A percentile compares a stretch with the other conserved stretches of the same genome.
These are phyloP conservation scores for Polyommatus iphigenia DNA, from an alignment of 2,888 invertebrate genomes.

Conservation along the genomic window DNA sequence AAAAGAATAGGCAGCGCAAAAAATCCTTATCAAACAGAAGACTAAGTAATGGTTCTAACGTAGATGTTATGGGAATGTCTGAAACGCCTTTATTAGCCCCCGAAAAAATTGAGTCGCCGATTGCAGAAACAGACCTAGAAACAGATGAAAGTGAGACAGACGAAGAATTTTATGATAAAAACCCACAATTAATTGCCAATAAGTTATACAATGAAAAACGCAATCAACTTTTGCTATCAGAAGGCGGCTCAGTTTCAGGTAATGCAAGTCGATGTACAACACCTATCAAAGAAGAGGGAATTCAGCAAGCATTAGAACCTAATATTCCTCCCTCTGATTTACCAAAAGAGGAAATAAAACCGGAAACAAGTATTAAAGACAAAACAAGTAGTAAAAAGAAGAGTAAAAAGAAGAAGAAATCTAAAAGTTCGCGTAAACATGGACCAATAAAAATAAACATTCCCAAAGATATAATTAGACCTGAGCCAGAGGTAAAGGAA, in stretches of 20 bases:
- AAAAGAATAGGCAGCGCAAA: slow-evolving; percentile 66
- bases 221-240: slow-evolving; percentile 82
- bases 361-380: slow-evolving; percentile 66
- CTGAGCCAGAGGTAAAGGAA: slow-evolving; percentile 56
- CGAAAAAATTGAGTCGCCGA: slow-evolving; percentile 80
- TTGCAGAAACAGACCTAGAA: slow-evolving; percentile 91
- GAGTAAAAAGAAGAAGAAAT: slow-evolving; percentile 83
- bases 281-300: slow-evolving; percentile 76
- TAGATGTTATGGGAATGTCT: slow-evolving; percentile 76
- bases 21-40: slow-evolving; percentile 63
- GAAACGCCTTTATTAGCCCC: slow-evolving; percentile 71
- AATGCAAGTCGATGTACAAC: slow-evolving; percentile 84
- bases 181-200: slow-evolving; percentile 87
- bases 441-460: slow-evolving; percentile 82
- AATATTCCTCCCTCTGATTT: slow-evolving; percentile 1
- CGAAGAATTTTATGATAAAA: slow-evolving; percentile 92
- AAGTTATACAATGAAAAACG: slow-evolving; percentile 88
- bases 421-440: slow-evolving; percentile 67
- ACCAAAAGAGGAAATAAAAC: slow-evolving; percentile 72
- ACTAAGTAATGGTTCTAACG: slow-evolving; percentile 74
- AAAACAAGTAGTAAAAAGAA: slow-evolving; percentile 82
- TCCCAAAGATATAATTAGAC: slow-evolving; percentile 71
- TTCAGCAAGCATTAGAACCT: slow-evolving; percentile 57
- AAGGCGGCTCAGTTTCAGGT: slow-evolving; percentile 78
- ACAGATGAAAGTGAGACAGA: slow-evolving; percentile 92